Base-by-base conservation (phyloP, 2,888 invertebrate genomes). In the Xestoiulus laeticollis region DNA sequence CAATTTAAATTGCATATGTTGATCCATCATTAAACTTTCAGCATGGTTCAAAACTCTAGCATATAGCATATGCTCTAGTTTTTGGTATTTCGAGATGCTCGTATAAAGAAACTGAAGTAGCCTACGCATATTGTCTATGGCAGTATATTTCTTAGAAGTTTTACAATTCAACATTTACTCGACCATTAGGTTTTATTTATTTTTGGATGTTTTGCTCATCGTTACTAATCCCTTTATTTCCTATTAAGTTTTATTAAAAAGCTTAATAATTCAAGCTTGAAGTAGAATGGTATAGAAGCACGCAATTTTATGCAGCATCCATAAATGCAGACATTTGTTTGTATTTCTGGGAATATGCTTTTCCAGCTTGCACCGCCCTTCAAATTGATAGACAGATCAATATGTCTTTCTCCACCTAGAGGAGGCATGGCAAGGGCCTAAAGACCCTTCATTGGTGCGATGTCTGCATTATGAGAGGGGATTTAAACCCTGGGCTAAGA, bases 341-440 rank as follows among this genome's bases (percentile, higher is more conserved):
- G 78, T 14, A 78, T 14, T 78, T 78, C 78, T 30, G 3, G 78
- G 78, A 78, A 78, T 14, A 78, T 59, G n/a, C 14, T 78, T 78
- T 30, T 30, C 78, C 30, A 78, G n/a, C 12, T 78, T 30, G 78
- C 78, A 78, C 30, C 78, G 78, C 78, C 78, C 78, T 78, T 30
- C 30, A 30, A 78, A 26, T 30, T 78, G 78, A 78, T 78, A 32
- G 78, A 78, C 78, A 16, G 30, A 78, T 78, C 78, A 78, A 78
- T 78, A 30, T 16, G 26, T 68, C 68, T 30, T 78, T 78, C 78
- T 30, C 78, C 30, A 16, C 78, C 78, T 78, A 78, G 30, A 78
- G 78, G 78, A 78, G 78, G 78, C 30, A 26, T 14, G 30, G 26
- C 78, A 32, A 78, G 78, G 78, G 26, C 78, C 78, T 78, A 78